Evolutionary conservation across 2,888 invertebrate genomes (phyloP), one percentile per base, ranked within the genome.

Genomic region (Abrostola triplasia): DNA sequence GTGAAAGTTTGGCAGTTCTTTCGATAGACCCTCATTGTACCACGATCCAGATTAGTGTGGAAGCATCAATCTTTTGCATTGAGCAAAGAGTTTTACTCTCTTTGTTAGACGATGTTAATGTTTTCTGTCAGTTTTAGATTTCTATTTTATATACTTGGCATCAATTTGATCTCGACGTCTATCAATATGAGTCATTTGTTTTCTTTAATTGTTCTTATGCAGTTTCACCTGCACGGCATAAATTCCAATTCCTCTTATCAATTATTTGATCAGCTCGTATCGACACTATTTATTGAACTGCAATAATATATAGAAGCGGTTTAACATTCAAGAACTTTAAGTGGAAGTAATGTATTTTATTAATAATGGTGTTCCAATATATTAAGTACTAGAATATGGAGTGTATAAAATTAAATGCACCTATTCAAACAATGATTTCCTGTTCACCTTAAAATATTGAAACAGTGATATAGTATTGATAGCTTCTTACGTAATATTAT

Each of bases 1-100:
- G 93, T 87, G 94, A 94, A 94, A 94, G 93, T 91, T 84, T 66
- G 82, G 83, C 80, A 81, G 84, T 86, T 88, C 88, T 89, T 91
- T 90, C 86, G 85, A 87, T 87, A 90, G 86, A 84, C 81, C 76
- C 69, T 83, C 80, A 88, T 92, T 90, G 89, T 92, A 76, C 80
- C 82, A 72, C 77, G 88, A 89, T 90, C 87, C 88, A 88, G 79
- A 91, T 91, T 90, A 85, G 84, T 87, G 76, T 86, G 76, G 69
- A 82, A 83, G 79, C 86, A 89, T 90, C 88, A 89, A 88, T 90
- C 91, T 91, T 86, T 86, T 83, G 81, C 82, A 80, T 83, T 81
- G 77, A 81, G n/a, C n/a, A n/a, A n/a, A 76, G 67, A 71, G 81
- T 83, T 70, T 86, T 88, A 76, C 81, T 87, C 77, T 83, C 77